Base-by-base conservation (phyloP, 1,140 invertebrate genomes). In the Varroa destructor region DNA sequence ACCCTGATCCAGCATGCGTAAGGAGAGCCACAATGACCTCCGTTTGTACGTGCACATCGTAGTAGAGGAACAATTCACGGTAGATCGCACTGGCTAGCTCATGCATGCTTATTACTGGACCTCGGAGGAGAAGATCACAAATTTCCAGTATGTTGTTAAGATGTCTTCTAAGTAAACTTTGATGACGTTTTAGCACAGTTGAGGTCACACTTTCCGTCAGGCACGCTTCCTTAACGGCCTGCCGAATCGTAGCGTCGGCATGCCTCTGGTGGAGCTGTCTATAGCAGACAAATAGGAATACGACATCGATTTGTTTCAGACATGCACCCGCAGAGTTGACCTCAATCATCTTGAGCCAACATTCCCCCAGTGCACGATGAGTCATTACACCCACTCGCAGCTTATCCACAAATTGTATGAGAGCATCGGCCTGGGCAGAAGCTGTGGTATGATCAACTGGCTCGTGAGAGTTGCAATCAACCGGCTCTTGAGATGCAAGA, bases 311-410 rank as follows among this genome's bases (percentile, higher is more conserved):
- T 67, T 43, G 40, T 46, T 67, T 67, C 10, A 67, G 61, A 5
- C 12, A 46, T 14, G 12, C 46, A 4, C 61, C 61, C n/a, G 61
- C 46, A 46, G 61, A 8, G 36, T 67, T 67, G 40, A 40, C 61
- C 40, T 67, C 61, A 37, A 67, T 67, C 61, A 67, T 67, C 36
- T 67, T 67, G 40, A 67, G 37, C 61, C 61, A 67, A 2, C 61
- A 46, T 37, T 67, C 61, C 12, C 61, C 61, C 10, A 67, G 40
- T 5, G 46, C 61, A 43, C 46, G 40, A 46, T 67, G 14, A 8
- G 61, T 67, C 61, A 67, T 67, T 40, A 67, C 61, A 3, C 61
- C 61, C 10, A 67, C 61, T 40, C 61, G 40, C 1, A 67, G 12
- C 36, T 67, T 67, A 40, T 67, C 61, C 12, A 67, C 46, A 40